phyloP scores from a whole-genome alignment of 2,797 vertebrate species.

The Manis javanica region DNA sequence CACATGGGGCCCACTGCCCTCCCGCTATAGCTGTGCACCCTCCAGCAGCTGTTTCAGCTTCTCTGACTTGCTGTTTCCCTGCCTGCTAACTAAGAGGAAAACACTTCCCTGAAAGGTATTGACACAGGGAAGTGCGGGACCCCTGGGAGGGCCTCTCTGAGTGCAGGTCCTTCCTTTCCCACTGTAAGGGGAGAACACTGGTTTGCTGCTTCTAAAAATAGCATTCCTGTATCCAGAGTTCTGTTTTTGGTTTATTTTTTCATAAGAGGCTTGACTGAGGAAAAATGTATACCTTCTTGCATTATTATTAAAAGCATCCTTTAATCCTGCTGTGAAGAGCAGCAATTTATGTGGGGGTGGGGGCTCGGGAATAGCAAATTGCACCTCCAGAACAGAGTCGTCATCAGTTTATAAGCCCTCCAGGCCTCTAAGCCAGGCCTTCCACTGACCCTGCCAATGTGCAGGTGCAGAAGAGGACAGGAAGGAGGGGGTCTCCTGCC shows the following conservation, averaged over 20 bases:
- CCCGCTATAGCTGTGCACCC: background rate
- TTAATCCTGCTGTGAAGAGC: constrained; percentile 74
- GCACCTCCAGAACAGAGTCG: constrained; percentile 21
- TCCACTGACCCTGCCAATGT: background rate
- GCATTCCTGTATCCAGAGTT: background rate
- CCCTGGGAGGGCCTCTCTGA: accelerated
- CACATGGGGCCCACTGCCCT: no score
- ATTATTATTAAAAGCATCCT: constrained; percentile 79
- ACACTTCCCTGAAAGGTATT: background rate
- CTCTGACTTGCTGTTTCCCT: background rate
- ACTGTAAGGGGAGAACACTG: background rate
- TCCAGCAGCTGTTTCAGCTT: background rate
- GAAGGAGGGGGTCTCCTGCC: background rate
- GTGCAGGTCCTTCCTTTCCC: background rate
- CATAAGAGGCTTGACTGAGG: constrained; percentile 27
- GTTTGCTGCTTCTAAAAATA: background rate
- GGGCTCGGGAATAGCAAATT: background rate
- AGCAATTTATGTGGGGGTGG: constrained; percentile 54
- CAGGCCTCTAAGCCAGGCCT: background rate
- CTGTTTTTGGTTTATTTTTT: constrained; percentile 40
- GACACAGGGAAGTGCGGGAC: background rate
- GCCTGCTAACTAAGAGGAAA: background rate
- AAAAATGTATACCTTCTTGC: constrained; percentile 73
- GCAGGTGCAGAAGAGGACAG: background rate
- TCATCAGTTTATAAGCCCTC: constrained; percentile 47